Base-by-base conservation (phyloP, 2,797 vertebrate species). In the Malacoctenus gilli region DNA sequence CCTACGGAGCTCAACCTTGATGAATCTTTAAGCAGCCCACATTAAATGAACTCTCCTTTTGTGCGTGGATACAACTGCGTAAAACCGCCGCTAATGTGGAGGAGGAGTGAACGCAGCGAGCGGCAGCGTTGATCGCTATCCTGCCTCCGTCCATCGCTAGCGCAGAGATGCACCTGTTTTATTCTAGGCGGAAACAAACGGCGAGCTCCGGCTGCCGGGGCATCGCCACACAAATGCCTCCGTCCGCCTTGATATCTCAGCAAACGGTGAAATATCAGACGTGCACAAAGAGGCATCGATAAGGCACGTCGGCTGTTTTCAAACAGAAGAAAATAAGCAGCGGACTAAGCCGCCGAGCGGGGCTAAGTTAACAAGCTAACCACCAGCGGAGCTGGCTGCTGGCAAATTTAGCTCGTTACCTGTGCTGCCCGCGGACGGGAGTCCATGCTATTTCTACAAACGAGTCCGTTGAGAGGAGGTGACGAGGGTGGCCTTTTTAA, bases 161-260 rank as follows among this genome's bases (percentile, higher is more conserved):
- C 74, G 73, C 79, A 72, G 68, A 70, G 61, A 56, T 89, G 89
- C 89, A 90, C 89, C 87, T 90, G 89, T 72, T 89, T 82, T 81
- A 86, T 89, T 87, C 75, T 83, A 75, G 68, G 81, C 70, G 52
- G 76, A 75, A 23, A 61, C 46, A 2, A 55, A 41, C 21, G 14
- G 38, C 36, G 30, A 66, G 38, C 40, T 39, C 64, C 42, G 46
- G 41, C 54, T 55, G 55, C 57, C 12, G 19, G 34, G 58, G 46
- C 69, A 16, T 41, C 60, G 47, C 35, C 28, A 32, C 59, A 64
- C 54, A 77, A 49, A 54, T 18, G 31, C 23, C 25, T 6, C 10
- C 15, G 51, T 58, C 49, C 20, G 39, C 25, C 3, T 4, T 21
- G 44, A 65, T 67, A 19, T 25, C 15, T 18, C 60, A 20, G 63